phyloP scores from a whole-genome alignment of 2,888 invertebrate genomes.

The Hermaeophaga mercurialis region DNA sequence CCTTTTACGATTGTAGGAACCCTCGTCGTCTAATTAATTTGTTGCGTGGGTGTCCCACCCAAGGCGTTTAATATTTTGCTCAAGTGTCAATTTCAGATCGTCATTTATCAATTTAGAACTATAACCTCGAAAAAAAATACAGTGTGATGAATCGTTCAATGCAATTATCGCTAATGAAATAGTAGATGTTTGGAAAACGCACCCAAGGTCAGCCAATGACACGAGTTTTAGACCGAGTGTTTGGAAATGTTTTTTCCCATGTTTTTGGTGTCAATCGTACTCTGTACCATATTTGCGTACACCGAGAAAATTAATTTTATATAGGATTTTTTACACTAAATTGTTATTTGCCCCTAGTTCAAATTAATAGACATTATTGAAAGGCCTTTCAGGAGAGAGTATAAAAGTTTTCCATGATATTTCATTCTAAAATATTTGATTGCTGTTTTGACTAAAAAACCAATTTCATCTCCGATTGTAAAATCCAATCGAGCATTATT shows the following conservation, averaged over 20 bases:
- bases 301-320: no score
- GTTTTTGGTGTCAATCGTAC: no score
- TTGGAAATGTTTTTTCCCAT: neutral
- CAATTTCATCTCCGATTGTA: no score
- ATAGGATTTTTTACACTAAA: no score
- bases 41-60: neutral
- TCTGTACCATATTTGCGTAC: no score
- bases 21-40: neutral
- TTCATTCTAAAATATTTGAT: no score
- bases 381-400: no score
- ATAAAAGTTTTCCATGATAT: no score
- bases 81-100: constrained; percentile 3
- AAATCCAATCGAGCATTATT: constrained; percentile 4
- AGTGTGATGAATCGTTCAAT: constrained; percentile 15
- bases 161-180: constrained; percentile 11
- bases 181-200: constrained; percentile 3
- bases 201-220: constrained; percentile 11
- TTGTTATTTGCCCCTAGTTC: no score
- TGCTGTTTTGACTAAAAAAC: no score
- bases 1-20: no score
- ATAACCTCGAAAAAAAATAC: constrained; percentile 14
- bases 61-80: constrained; percentile 4
- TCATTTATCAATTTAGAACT: constrained; percentile 17
- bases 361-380: no score
- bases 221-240: neutral